phyloP scores from a whole-genome alignment of 2,113 vertebrate species.

The Rana temporaria region DNA sequence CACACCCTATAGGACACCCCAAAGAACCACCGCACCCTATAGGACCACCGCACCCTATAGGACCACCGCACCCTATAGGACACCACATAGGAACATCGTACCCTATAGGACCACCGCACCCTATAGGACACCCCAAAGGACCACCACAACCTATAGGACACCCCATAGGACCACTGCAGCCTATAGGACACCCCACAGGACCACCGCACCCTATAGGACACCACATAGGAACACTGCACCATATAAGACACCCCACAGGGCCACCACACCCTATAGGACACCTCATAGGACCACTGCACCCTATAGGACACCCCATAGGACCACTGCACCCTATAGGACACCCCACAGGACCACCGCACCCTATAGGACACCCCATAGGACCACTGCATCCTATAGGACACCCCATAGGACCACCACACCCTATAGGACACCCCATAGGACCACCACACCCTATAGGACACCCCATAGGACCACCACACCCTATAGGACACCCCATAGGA shows the following conservation, averaged over 20 bases:
- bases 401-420: too few relatives aligned
- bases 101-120: conserved; percentile 52
- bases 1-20: fast-evolving
- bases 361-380: background rate
- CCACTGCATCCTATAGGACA: too few relatives aligned
- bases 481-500: fast-evolving
- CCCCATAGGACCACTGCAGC: conserved; percentile 59
- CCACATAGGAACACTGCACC: conserved; percentile 45
- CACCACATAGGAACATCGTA: too few relatives aligned
- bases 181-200: fast-evolving
- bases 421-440: fast-evolving
- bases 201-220: too few relatives aligned
- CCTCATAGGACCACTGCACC: too few relatives aligned
- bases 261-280: too few relatives aligned
- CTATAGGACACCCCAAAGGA: background rate
- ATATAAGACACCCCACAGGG: background rate
- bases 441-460: too few relatives aligned
- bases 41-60: background rate
- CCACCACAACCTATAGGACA: conserved; percentile 2
- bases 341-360: conserved; percentile 49
- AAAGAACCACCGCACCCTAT: too few relatives aligned
- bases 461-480: too few relatives aligned
- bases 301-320: fast-evolving
- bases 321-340: too few relatives aligned
- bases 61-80: too few relatives aligned